Base-by-base conservation (phyloP, 2,797 vertebrate species). In the Etheostoma perlongum region DNA sequence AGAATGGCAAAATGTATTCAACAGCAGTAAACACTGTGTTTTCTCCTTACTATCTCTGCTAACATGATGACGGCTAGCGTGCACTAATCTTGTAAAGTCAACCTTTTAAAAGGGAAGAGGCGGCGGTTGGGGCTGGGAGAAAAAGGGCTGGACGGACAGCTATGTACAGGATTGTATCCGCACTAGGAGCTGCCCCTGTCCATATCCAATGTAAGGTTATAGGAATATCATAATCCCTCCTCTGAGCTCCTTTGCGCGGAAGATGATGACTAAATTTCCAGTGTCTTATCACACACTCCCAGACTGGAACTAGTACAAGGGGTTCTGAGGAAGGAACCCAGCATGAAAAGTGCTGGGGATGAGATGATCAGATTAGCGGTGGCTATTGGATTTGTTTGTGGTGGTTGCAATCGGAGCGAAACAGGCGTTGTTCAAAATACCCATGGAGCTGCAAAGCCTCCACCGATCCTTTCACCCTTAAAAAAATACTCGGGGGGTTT, bases 201-300 rank as follows among this genome's bases (percentile, higher is more conserved):
- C 95, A 92, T 97, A 96, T 97, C 96, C 96, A 97, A 97, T 98
- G 96, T 95, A 96, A 97, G 96, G 96, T 97, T 97, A 96, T 96
- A 96, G 94, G 95, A 96, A 96, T 96, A 96, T 95, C 96, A 95
- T 98, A 99, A 98, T 98, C 97, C 96, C 95, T 95, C 95, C 95
- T 92, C 96, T 96, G 96, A 97, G 96, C 96, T 95, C 92, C 95
- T 96, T 96, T 97, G 86, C 95, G 91, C 92, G 72, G 90, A 96
- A 96, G 95, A 95, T 97, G 97, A 98, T 97, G 97, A 97, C 97
- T 98, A 97, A 96, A 98, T 98, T 97, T 97, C 96, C 96, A 97
- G 95, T 97, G 97, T 98, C 97, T 98, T 98, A 99, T 99, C 97
- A 96, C 97, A 97, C 95, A 95, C 95, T 97, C 95, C 94, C 97